Evolutionary conservation across 2,113 vertebrate genomes (phyloP).

Genomic region (Addax nasomaculatus): DNA sequence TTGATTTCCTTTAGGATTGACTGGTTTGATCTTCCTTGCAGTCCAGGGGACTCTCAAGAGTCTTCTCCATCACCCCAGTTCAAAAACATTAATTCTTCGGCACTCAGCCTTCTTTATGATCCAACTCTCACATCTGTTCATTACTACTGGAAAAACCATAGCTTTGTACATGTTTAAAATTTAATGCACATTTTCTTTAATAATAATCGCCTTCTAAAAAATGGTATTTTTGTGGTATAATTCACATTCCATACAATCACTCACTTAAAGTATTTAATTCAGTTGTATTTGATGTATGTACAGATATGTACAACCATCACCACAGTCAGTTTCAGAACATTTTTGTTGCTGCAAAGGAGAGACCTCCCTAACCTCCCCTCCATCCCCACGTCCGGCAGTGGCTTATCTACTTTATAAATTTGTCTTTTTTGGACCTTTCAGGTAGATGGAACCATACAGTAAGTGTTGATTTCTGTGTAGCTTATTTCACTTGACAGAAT

Average conservation of each 20-base stretch:
- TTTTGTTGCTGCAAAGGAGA: neutral
- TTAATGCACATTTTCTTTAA: neutral
- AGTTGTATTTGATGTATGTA: neutral
- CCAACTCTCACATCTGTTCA: neutral
- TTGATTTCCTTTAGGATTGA: neutral
- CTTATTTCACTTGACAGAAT: neutral
- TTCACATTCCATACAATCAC: neutral
- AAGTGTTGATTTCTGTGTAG: neutral
- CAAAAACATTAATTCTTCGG: neutral
- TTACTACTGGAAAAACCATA: neutral
- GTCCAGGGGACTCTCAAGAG: neutral
- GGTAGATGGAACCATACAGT: neutral
- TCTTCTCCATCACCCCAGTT: neutral
- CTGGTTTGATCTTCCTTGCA: neutral
- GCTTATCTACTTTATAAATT: neutral
- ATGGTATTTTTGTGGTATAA: neutral
- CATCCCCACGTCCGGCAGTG: accelerated
- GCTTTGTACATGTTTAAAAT: neutral
- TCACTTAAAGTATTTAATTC: neutral
- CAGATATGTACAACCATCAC: neutral
- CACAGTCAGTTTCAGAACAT: neutral
- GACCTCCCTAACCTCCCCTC: neutral
- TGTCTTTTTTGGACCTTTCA: neutral
- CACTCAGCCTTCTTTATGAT: neutral
- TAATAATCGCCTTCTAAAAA: neutral